phyloP scores from a whole-genome alignment of 2,888 invertebrate species.

The Camponotus fellah region DNA sequence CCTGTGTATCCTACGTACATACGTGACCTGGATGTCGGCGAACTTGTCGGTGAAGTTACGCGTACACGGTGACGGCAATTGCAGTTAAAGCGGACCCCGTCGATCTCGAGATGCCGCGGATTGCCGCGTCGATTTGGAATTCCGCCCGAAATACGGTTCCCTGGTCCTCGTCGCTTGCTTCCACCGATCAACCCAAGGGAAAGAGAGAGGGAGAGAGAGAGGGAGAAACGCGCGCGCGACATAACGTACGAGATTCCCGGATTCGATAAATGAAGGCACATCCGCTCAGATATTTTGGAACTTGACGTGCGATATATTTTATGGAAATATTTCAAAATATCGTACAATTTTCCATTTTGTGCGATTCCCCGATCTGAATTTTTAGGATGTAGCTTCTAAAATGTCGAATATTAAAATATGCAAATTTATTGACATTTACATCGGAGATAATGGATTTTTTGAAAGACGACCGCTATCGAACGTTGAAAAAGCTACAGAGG shows the following conservation, averaged over 20 bases:
- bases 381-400: not conserved
- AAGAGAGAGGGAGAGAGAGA: not conserved
- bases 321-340: not conserved
- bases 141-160: constrained; percentile 54
- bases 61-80: constrained; percentile 58
- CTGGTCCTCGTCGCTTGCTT: constrained; percentile 2
- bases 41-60: constrained; percentile 63
- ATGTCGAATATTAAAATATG: not conserved
- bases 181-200: constrained; percentile 31
- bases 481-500: not conserved
- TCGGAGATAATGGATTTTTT: not conserved
- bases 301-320: not conserved
- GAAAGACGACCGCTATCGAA: not conserved
- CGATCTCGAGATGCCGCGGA: constrained; percentile 57
- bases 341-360: not conserved
- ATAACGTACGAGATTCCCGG: constrained; percentile 16
- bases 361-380: not conserved
- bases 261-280: constrained; percentile 34
- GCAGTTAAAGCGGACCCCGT: constrained; percentile 53
- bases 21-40: constrained; percentile 69
- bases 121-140: constrained; percentile 56
- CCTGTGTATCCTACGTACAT: constrained; percentile 45
- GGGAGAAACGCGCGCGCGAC: not conserved
- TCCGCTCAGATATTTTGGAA: constrained; percentile 6
- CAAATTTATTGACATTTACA: not conserved